Evolutionary conservation across 2,113 vertebrate species (phyloP).

Genomic region (Cyrtonyx montezumae): DNA sequence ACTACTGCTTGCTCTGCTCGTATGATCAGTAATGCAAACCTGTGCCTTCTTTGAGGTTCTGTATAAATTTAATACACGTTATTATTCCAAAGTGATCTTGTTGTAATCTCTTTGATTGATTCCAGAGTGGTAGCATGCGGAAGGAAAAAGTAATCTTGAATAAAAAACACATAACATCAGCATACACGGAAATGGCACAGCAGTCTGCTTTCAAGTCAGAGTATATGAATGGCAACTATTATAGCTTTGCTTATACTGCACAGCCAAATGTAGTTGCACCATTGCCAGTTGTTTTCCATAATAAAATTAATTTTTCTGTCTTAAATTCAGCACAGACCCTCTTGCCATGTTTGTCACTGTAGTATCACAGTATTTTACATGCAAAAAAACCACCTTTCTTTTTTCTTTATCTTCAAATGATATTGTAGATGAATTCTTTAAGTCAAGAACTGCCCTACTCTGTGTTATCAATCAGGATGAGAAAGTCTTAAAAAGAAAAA

Average conservation of each 20-base stretch:
- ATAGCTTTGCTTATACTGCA: background rate
- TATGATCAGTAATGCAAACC: background rate
- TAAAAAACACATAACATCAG: constrained; percentile 4
- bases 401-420: constrained; percentile 11
- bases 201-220: background rate
- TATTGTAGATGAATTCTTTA: background rate
- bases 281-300: background rate
- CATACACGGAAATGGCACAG: background rate
- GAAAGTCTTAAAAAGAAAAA: background rate
- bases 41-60: background rate
- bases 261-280: background rate
- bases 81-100: constrained; percentile 42
- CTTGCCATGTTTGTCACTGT: background rate
- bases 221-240: constrained; percentile 18
- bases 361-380: background rate
- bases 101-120: constrained; percentile 40
- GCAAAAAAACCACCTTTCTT: background rate
- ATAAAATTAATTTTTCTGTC: background rate
- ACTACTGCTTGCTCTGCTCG: background rate
- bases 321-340: background rate
- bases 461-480: background rate
- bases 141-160: background rate
- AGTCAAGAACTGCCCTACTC: background rate
- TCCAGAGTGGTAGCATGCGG: background rate
- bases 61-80: constrained; percentile 28